These are phyloP conservation scores for Caenorhabditis japonica DNA, from an alignment of 2,888 invertebrate genomes.

Conservation along the genomic window DNA sequence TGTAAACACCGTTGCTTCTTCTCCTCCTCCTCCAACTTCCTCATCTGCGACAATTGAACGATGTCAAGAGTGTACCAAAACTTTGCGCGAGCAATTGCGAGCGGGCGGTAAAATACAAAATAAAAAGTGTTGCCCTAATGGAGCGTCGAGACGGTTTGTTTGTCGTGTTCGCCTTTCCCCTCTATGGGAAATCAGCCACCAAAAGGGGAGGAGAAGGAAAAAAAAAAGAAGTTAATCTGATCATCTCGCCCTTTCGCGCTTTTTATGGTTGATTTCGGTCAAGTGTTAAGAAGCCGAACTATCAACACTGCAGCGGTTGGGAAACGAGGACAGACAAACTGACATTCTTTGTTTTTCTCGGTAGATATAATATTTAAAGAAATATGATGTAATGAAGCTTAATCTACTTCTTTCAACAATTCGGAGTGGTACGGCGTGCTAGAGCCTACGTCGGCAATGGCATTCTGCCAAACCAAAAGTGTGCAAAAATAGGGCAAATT, in stretches of 20 bases:
- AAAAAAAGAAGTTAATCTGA: slow-evolving; percentile 24
- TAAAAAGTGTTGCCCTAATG: slow-evolving; percentile 14
- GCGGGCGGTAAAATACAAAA: not conserved
- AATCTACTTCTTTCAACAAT: too few relatives aligned
- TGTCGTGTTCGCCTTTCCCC: slow-evolving; percentile 28
- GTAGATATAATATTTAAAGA: too few relatives aligned
- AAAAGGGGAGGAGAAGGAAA: not conserved
- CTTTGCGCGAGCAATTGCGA: not conserved
- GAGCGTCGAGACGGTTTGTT: slow-evolving; percentile 36
- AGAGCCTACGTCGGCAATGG: too few relatives aligned
- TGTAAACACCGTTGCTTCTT: too few relatives aligned
- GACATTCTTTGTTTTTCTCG: too few relatives aligned
- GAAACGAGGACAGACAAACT: too few relatives aligned
- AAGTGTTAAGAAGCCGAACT: slow-evolving; percentile 26
- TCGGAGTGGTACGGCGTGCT: too few relatives aligned
- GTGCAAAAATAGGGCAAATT: too few relatives aligned
- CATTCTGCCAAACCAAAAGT: too few relatives aligned
- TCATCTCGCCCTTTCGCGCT: slow-evolving; percentile 9
- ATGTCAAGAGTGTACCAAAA: not conserved
- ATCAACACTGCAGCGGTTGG: too few relatives aligned
- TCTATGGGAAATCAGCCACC: too few relatives aligned
- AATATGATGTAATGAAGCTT: too few relatives aligned
- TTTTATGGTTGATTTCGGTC: slow-evolving; percentile 18
- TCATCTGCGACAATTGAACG: not conserved
- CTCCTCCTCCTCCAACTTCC: not conserved